Evolutionary conservation across 2,797 vertebrate genomes (phyloP).

Genomic region (Numenius phaeopus): DNA sequence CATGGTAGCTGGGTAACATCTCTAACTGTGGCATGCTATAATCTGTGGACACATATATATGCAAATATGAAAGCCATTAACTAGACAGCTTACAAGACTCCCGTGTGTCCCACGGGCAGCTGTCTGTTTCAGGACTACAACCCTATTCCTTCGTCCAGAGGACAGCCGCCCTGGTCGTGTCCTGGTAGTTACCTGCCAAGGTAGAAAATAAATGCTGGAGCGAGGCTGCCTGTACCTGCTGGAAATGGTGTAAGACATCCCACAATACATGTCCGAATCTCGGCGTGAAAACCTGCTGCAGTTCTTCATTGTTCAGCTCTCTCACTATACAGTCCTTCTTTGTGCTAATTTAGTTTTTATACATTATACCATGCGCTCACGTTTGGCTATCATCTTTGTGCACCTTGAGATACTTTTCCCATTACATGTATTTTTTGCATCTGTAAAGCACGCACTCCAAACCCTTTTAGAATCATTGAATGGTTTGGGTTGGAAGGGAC

Average conservation of each 20-base stretch:
- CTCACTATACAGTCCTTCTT: neutral
- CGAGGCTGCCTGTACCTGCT: neutral
- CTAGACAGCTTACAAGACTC: neutral
- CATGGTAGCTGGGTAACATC: neutral
- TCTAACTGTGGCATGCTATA: neutral
- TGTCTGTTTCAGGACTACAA: neutral
- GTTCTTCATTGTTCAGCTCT: neutral
- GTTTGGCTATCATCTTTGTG: neutral
- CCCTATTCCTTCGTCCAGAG: neutral
- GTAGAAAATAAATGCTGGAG: neutral
- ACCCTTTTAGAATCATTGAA: neutral
- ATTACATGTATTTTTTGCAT: neutral
- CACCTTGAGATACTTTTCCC: neutral
- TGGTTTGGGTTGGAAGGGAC: too few species aligned
- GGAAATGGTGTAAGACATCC: neutral
- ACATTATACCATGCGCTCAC: fast-evolving
- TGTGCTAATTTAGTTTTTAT: neutral
- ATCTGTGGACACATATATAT: neutral
- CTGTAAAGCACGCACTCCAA: neutral
- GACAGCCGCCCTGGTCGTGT: fast-evolving
- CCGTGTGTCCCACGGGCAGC: neutral
- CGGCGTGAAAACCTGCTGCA: neutral
- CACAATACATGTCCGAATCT: neutral
- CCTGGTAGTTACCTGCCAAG: neutral
- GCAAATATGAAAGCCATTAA: neutral